Evolutionary conservation across 2,113 vertebrate species (phyloP), one percentile per base, ranked within the genome.

Genomic region (Hippocampus mohnikei): DNA sequence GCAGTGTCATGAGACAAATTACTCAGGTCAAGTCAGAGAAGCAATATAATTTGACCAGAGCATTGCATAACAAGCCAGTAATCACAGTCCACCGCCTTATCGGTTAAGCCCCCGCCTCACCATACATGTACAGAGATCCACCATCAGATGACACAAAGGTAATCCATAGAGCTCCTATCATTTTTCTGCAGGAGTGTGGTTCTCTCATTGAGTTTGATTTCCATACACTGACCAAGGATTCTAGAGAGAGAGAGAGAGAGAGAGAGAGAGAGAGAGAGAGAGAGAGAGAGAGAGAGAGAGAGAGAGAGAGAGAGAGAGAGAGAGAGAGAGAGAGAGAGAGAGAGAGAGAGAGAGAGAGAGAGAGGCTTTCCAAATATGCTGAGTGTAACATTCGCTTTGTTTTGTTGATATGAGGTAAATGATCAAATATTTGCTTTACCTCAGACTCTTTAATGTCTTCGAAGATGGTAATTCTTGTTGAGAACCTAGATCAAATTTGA

Each of bases 401-500:
- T 78, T 79, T 67, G 71, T 59, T 5, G 50, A 77, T 56, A 85
- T 80, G 65, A 80, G 73, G 82, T 23, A 5, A 69, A 62, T 8
- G 80, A 77, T 82, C 52, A 76, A 82, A 87, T 87, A 80, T 84
- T 81, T 84, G 66, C 78, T 74, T 78, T 77, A 62, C 71, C 78
- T 84, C 55, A 29, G 74, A 80, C 80, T 81, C 73, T 74, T 64
- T 74, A 82, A 86, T 75, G 78, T 82, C 76, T 68, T 76, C 75
- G 75, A 85, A 88, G 81, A 82, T 70, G 74, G 66, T 66, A 76
- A 89, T 84, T 84, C 76, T 81, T 65, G 74, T 80, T 64, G 73
- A 82, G 84, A 88, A 81, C 73, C 78, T 37, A 81, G 74, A 86
- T 87, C 64, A 85, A 87, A 89, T 89, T 86, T 77, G 81, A 88